A percentile compares a stretch with the other conserved stretches of the same genome.
These are phyloP conservation scores for Craniophora ligustri DNA, from an alignment of 2,888 invertebrate species.

Conservation along the genomic window DNA sequence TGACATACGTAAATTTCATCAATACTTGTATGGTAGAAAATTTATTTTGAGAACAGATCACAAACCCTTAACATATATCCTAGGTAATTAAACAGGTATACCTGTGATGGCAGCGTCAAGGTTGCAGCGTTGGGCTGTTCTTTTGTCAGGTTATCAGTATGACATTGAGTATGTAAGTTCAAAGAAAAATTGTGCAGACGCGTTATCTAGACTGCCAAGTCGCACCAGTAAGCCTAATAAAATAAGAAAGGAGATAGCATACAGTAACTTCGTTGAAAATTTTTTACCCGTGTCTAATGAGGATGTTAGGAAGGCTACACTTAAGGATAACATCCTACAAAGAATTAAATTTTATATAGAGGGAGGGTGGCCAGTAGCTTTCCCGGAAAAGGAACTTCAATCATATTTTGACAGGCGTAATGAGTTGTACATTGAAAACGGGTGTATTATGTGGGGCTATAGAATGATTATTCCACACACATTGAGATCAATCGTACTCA, in stretches of 20 bases:
- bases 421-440: background rate
- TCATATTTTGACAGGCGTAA: background rate
- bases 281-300: background rate
- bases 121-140: no score
- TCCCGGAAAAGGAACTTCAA: background rate
- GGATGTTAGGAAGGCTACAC: background rate
- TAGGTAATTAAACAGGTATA: no score
- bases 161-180: background rate
- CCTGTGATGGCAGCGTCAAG: no score
- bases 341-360: background rate
- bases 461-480: background rate
- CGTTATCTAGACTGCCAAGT: background rate
- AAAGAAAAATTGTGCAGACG: background rate
- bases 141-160: no score
- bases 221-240: background rate
- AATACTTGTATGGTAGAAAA: no score
- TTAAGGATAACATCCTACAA: background rate
- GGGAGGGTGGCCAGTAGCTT: background rate
- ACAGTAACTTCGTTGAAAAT: background rate
- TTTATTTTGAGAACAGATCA: no score
- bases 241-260: background rate
- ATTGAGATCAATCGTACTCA: background rate
- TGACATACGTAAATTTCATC: no score
- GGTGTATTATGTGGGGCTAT: background rate
- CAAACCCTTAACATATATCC: no score